Percentiles rank a stretch among this genome's conserved stretches.
Conservation (phyloP, 2,888 invertebrate genomes). For the Spatulosminthurus flaviceps region DNA sequence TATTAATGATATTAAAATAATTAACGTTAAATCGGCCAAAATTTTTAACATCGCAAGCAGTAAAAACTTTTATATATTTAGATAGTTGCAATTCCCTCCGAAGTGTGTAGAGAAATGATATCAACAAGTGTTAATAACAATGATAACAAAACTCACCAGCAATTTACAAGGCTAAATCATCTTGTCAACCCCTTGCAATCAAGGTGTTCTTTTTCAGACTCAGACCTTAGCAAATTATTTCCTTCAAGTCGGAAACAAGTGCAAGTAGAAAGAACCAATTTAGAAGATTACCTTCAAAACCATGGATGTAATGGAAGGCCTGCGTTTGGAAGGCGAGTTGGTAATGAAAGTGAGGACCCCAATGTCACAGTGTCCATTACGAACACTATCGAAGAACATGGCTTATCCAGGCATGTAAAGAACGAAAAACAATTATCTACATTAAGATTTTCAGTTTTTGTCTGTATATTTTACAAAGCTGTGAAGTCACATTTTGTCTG, state of each 20-base stretch:
- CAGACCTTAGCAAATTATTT: conserved; percentile 23
- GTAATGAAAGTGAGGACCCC: background rate
- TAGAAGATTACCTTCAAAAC: background rate
- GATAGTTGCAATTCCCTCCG: no score
- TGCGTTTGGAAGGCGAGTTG: no score
- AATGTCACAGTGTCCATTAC: background rate
- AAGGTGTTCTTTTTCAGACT: conserved; percentile 24
- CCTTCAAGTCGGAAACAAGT: background rate
- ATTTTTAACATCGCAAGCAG: no score
- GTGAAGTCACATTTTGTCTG: conserved; percentile 17
- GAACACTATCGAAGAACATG: background rate
- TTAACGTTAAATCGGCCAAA: no score
- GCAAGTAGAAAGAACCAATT: background rate
- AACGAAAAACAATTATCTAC: background rate
- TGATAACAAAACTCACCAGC: no score
- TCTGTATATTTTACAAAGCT: conserved; percentile 27
- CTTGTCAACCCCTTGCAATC: conserved; percentile 6
- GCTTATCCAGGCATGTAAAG: background rate
- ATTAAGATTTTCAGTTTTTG: background rate
- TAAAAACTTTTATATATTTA: no score
- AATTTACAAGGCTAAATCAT: background rate
- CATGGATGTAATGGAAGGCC: background rate
- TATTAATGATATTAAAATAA: no score
- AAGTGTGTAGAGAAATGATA: no score
- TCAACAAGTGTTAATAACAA: no score